Evolutionary conservation across 2,888 invertebrate genomes (phyloP).

Genomic region (Limnephilus auricula): DNA sequence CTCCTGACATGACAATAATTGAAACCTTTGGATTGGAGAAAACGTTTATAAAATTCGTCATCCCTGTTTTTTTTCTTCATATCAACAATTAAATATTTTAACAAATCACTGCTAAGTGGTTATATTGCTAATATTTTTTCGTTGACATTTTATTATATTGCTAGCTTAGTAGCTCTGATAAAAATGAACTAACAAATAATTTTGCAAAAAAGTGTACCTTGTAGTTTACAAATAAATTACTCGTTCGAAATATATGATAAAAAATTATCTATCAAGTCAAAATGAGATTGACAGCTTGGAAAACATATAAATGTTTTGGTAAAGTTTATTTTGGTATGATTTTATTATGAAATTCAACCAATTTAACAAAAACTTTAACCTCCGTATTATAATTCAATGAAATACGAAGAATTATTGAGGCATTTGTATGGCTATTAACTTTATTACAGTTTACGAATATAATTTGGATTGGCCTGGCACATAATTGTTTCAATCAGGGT

Average conservation of each 20-base stretch:
- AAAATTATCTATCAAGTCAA: background rate
- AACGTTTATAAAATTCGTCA: background rate
- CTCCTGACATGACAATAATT: conserved; percentile 14
- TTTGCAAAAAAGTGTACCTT: background rate
- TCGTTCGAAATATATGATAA: background rate
- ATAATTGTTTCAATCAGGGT: background rate
- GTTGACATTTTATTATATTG: background rate
- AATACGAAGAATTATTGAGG: background rate
- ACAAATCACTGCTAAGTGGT: background rate
- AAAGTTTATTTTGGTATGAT: background rate
- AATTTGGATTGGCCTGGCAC: background rate
- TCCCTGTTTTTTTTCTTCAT: background rate
- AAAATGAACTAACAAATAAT: background rate
- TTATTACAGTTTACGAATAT: background rate
- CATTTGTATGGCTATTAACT: background rate
- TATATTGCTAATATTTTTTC: background rate
- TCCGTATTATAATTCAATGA: background rate
- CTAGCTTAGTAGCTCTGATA: background rate
- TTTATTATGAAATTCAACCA: no score
- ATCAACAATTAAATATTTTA: background rate
- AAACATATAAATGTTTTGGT: background rate
- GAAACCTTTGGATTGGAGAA: background rate
- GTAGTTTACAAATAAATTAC: background rate
- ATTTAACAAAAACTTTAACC: background rate
- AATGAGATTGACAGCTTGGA: background rate